phyloP scores from a whole-genome alignment of 1,140 invertebrate genomes.

The Mycetomoellerius zeteki region DNA sequence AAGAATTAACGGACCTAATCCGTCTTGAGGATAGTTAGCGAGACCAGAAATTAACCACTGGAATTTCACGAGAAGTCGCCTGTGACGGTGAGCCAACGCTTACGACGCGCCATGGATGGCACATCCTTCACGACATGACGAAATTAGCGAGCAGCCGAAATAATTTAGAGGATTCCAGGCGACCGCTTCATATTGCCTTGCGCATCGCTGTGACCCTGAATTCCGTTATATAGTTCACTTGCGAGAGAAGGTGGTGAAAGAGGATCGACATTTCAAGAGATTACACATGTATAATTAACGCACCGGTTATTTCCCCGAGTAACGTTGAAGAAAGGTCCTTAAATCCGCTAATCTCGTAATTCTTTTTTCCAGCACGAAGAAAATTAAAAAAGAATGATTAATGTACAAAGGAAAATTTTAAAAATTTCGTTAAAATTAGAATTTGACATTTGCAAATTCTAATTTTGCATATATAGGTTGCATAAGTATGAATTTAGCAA shows the following conservation, averaged over 20 bases:
- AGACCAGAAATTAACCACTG: slow-evolving; percentile 18
- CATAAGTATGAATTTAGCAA: too few species aligned
- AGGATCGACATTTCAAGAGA: slow-evolving; percentile 12
- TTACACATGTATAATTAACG: slow-evolving; percentile 15
- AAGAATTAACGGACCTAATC: neutral
- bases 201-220: slow-evolving; percentile 39
- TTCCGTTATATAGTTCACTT: slow-evolving; percentile 6
- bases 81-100: slow-evolving; percentile 2
- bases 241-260: neutral
- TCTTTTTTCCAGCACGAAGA: neutral
- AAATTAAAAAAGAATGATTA: neutral
- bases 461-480: too few species aligned
- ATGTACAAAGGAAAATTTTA: neutral
- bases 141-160: slow-evolving; percentile 62
- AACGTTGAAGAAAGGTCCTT: neutral
- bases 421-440: too few species aligned
- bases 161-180: slow-evolving; percentile 58
- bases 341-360: neutral
- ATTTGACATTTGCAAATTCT: too few species aligned
- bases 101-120: neutral
- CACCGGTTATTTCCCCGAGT: neutral
- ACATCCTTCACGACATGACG: slow-evolving; percentile 38
- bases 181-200: slow-evolving; percentile 19
- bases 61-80: slow-evolving; percentile 37
- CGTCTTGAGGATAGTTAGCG: slow-evolving; percentile 1